These are phyloP conservation scores for Callimorpha dominula DNA, from an alignment of 2,888 invertebrate species.

Conservation along the genomic window DNA sequence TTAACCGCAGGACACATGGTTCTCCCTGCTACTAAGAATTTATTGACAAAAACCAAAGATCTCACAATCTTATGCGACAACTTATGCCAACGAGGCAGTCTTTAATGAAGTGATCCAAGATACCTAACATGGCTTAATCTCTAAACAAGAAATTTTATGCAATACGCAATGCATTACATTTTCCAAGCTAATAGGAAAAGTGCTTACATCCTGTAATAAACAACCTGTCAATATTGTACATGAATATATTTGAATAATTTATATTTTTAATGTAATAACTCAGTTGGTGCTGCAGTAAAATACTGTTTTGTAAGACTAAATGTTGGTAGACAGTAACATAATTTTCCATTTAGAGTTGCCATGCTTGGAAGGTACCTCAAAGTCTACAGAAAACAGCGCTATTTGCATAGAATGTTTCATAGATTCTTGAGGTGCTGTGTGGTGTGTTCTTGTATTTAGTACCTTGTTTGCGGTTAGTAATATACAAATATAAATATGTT, in stretches of 20 bases:
- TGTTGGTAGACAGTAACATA: not conserved
- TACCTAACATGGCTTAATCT: not conserved
- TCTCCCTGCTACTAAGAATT: too few species aligned
- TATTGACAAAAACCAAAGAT: too few species aligned
- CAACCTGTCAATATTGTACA: slow-evolving; percentile 25
- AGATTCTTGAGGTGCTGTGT: not conserved
- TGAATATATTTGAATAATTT: slow-evolving; percentile 11
- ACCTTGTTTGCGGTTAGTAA: not conserved
- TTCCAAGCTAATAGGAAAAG: slow-evolving; percentile 30
- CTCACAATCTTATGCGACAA: not conserved
- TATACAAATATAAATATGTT: too few species aligned
- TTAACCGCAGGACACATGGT: too few species aligned
- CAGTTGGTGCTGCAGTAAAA: not conserved
- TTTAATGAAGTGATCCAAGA: not conserved
- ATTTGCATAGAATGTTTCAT: not conserved
- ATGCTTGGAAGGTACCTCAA: too few species aligned
- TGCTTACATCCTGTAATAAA: slow-evolving; percentile 34
- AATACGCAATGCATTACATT: slow-evolving; percentile 1
- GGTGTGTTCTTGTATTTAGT: too few species aligned
- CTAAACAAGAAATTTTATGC: slow-evolving; percentile 1
- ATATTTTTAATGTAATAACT: not conserved
- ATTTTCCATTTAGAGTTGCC: not conserved
- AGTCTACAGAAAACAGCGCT: not conserved
- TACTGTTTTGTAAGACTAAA: not conserved
- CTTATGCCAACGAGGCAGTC: not conserved